Percentiles rank a stretch among this genome's conserved stretches.
Evolutionary conservation across 2,888 invertebrate species (phyloP).

Genomic region (Protodeltote pygarga): DNA sequence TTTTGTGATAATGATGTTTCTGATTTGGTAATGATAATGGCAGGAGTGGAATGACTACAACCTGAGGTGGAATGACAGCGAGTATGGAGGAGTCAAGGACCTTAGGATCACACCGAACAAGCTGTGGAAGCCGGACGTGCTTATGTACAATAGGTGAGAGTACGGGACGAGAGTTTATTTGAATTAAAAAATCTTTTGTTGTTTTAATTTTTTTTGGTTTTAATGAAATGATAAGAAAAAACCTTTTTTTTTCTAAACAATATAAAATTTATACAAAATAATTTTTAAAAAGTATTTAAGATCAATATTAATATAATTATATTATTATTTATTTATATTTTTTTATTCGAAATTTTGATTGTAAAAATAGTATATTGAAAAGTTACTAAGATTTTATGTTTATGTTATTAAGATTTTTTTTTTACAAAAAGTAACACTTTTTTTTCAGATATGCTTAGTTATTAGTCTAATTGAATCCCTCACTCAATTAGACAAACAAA

Average conservation of each 20-base stretch:
- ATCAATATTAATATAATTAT: too few relatives aligned
- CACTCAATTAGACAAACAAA: too few relatives aligned
- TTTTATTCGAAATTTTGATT: too few relatives aligned
- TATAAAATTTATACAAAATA: too few relatives aligned
- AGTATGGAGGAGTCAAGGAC: slow-evolving; percentile 97
- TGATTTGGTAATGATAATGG: slow-evolving; percentile 61
- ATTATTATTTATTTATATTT: too few relatives aligned
- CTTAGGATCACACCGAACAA: slow-evolving; percentile 97
- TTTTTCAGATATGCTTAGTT: too few relatives aligned
- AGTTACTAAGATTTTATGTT: too few relatives aligned
- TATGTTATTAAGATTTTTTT: too few relatives aligned
- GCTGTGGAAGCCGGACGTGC: slow-evolving; percentile 99
- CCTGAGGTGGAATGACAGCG: slow-evolving; percentile 97
- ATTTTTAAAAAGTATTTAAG: too few relatives aligned
- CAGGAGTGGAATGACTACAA: slow-evolving; percentile 99
- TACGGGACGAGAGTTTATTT: slow-evolving; percentile 21
- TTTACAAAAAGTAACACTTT: too few relatives aligned
- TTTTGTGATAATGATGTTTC: slow-evolving; percentile 42
- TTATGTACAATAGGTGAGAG: slow-evolving; percentile 99
- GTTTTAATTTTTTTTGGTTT: not conserved
- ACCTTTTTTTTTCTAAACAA: not conserved
- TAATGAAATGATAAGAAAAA: not conserved
- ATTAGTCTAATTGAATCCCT: too few relatives aligned
- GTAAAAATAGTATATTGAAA: too few relatives aligned
- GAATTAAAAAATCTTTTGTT: not conserved